A percentile compares a stretch with the other conserved stretches of the same genome.
Evolutionary conservation across 2,113 vertebrate genomes (phyloP).

Genomic region (Apus apus): DNA sequence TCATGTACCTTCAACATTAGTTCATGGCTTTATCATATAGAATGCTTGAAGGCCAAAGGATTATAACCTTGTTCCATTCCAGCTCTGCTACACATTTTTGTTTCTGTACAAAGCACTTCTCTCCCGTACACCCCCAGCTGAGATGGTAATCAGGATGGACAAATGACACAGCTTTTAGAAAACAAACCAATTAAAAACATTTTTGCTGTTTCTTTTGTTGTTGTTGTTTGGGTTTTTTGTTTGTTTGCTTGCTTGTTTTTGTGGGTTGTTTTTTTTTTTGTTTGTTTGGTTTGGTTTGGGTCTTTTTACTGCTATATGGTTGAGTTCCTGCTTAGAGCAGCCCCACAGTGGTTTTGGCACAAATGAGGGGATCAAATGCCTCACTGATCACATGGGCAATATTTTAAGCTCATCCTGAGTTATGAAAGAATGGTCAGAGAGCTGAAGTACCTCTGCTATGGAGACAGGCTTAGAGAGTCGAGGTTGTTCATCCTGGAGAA

Average conservation of each 20-base stretch:
- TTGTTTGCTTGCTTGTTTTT: no score
- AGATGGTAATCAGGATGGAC: background rate
- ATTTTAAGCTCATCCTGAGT: background rate
- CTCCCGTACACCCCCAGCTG: background rate
- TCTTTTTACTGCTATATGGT: background rate
- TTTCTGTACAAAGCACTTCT: background rate
- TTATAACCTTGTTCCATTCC: background rate
- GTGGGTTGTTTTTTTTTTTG: no score
- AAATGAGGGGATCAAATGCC: background rate
- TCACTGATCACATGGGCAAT: background rate
- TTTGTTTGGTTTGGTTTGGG: background rate
- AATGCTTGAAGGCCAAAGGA: background rate
- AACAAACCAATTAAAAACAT: background rate
- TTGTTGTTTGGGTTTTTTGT: no score
- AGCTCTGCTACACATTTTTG: background rate
- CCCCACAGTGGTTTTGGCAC: background rate
- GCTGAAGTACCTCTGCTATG: no score
- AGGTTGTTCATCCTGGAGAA: no score
- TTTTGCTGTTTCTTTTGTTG: background rate
- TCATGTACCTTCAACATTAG: background rate
- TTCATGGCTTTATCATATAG: background rate
- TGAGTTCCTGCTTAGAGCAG: background rate
- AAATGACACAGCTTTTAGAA: background rate
- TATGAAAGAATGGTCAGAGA: background rate
- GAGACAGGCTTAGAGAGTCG: no score